phyloP scores from a whole-genome alignment of 2,113 vertebrate genomes.

The Alligator mississippiensis region DNA sequence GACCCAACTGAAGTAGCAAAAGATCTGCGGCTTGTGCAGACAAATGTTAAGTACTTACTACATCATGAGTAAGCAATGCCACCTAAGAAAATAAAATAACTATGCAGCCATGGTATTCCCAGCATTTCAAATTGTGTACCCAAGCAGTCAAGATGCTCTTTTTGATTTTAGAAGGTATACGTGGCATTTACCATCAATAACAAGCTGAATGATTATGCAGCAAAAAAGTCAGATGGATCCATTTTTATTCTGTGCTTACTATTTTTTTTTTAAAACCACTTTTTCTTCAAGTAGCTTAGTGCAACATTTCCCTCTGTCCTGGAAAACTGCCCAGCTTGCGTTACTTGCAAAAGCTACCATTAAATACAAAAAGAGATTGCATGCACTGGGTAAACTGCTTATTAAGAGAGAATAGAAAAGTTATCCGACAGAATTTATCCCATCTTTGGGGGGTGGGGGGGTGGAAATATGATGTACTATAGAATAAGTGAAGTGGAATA shows the following conservation, averaged over 20 bases:
- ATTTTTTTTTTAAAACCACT: background rate
- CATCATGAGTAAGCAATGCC: background rate
- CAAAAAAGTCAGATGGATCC: background rate
- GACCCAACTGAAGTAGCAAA: background rate
- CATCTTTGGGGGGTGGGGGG: background rate
- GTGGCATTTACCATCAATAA: background rate
- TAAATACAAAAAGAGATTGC: background rate
- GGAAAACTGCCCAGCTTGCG: background rate
- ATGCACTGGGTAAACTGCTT: background rate
- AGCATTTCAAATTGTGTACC: background rate
- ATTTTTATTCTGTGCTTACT: background rate
- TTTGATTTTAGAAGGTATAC: background rate
- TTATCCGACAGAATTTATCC: background rate
- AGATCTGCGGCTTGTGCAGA: background rate
- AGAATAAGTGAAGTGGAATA: background rate
- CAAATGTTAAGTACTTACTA: background rate
- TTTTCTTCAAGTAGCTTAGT: rapidly evolving
- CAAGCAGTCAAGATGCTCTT: background rate
- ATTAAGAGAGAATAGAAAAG: background rate
- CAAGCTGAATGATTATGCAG: rapidly evolving
- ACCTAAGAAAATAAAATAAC: background rate
- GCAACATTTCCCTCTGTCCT: rapidly evolving
- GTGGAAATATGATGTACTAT: background rate
- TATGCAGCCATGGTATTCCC: background rate
- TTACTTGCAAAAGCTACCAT: background rate